Percentiles rank a stretch among this genome's conserved stretches.
These are phyloP conservation scores for Eurytoma adleriae DNA, from an alignment of 2,888 invertebrate genomes.

Conservation along the genomic window DNA sequence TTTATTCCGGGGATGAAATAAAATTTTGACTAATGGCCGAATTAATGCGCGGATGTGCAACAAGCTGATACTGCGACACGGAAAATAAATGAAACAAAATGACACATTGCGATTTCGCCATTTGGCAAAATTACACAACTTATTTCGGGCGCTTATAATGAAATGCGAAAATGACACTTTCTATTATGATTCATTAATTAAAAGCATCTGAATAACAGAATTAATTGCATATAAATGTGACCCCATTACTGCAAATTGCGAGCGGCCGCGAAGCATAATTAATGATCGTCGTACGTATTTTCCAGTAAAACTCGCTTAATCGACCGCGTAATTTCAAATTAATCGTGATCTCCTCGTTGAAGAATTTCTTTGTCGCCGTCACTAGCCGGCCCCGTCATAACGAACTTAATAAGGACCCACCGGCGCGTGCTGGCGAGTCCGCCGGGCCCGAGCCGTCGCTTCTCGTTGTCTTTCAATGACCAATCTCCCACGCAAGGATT, in stretches of 20 bases:
- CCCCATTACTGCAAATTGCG: constrained; percentile 38
- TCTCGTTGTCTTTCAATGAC: constrained; percentile 6
- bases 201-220: constrained; percentile 41
- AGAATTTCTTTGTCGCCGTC: constrained; percentile 43
- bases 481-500: not conserved
- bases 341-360: constrained; percentile 49
- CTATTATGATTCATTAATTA: constrained; percentile 46
- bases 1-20: no score
- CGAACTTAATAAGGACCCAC: constrained; percentile 46
- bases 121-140: constrained; percentile 25
- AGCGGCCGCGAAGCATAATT: constrained; percentile 41
- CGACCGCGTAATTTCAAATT: constrained; percentile 54
- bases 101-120: no score
- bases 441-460: constrained; percentile 3
- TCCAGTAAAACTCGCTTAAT: constrained; percentile 48
- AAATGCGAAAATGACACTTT: constrained; percentile 32
- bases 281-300: constrained; percentile 35
- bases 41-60: no score
- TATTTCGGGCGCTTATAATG: constrained; percentile 2
- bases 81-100: no score
- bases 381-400: constrained; percentile 9
- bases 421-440: constrained; percentile 18
- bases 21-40: no score
- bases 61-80: no score
- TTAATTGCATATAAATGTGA: constrained; percentile 46